Base-by-base conservation (phyloP, 2,888 invertebrate species). In the Linyphia triangularis region DNA sequence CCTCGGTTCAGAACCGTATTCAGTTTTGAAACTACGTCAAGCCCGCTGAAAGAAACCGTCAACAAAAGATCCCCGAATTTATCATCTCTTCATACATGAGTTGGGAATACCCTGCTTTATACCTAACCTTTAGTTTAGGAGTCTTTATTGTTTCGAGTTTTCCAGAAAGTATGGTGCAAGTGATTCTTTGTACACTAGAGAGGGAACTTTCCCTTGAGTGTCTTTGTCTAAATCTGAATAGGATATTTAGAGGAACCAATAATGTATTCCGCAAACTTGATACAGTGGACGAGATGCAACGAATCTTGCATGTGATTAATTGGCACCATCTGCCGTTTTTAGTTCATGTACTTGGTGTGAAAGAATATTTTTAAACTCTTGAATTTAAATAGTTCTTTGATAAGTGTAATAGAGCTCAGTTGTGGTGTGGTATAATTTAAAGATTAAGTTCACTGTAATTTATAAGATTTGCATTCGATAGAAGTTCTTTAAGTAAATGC, bases 261-360 rank as follows among this genome's bases (percentile, higher is more conserved):
- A 69, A 37, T 69, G 72, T 37, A 73, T 72, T 82, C 72, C 59
- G 61, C 3, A 63, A 72, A 82, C 61, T 63, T 61, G 72, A 72
- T 24, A 26, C 24, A 19, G 7, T 30, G 82, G 70, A 72, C 63
- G n/a, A 24, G n/a, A 24, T 16, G 63, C 61, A 79, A 67, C 30
- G 67, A 79, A 72, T 72, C 72, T 72, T 30, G 72, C 82, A 72
- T 82, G 63, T 82, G 24, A 82, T 82, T 82, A 82, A 82, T 82
- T 82, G 72, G 22, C 82, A 63, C 63, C 82, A 82, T 72, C 82
- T 82, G 82, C 72, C 72, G 72, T 30, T 19, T 72, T 82, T 72
- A 72, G 43, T 73, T 51, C 5, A 51, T 5, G 51, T 16, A 51
- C 51, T 51, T 51, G n/a, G n/a, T 51, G 9, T n/a, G n/a, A 3